These are phyloP conservation scores for Eueremaeus valkanovi DNA, from an alignment of 2,888 invertebrate species.

Conservation along the genomic window DNA sequence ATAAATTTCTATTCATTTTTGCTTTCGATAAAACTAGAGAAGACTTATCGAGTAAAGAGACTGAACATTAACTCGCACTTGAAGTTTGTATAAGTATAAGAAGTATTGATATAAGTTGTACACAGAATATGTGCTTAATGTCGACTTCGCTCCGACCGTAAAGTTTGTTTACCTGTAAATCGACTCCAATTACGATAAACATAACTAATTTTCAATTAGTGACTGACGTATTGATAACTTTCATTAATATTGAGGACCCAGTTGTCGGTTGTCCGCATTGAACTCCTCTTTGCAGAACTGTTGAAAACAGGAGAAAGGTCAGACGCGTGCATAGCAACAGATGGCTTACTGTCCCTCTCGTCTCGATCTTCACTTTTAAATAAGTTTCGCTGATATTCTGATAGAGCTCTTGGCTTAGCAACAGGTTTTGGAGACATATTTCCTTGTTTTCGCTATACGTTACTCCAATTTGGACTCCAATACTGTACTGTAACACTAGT, in stretches of 20 bases:
- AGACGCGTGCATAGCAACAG: conserved; percentile 11
- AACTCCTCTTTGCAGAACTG: conserved; percentile 4
- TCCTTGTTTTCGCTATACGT: not conserved
- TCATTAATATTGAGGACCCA: not conserved
- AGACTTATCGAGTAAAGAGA: no score
- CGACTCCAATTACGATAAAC: not conserved
- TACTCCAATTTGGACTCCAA: no score
- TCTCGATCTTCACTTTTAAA: not conserved
- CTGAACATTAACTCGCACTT: no score
- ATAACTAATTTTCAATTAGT: not conserved
- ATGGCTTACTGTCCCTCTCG: not conserved
- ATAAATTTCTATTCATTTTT: conserved; percentile 4
- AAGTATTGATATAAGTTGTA: not conserved
- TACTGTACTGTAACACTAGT: not conserved
- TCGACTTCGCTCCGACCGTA: not conserved
- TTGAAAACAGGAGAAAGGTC: not conserved
- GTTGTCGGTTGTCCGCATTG: conserved; percentile 1
- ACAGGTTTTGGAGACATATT: conserved; percentile 2
- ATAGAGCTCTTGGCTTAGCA: not conserved
- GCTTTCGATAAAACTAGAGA: not conserved
- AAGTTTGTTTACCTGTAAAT: conserved; percentile 12
- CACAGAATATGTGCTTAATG: not conserved
- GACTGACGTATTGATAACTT: conserved; percentile 22
- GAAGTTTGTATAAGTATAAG: no score
- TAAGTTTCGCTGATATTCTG: not conserved